Base-by-base conservation (phyloP, 1,140 invertebrate species). In the Lepidurus couesii region DNA sequence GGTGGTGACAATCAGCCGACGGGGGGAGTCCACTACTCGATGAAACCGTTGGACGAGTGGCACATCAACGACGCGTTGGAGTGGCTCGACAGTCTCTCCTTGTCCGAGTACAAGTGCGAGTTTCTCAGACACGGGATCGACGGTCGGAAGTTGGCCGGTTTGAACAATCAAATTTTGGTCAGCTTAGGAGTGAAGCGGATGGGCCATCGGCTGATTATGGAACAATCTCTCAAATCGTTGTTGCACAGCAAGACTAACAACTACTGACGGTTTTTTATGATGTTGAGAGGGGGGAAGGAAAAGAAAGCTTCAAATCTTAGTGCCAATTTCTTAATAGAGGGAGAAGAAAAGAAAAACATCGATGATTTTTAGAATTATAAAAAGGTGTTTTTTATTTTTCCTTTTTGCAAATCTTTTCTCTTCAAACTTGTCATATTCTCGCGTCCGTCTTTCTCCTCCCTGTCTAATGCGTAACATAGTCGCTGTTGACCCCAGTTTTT, bases 181-280 rank as follows among this genome's bases (percentile, higher is more conserved):
- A 85, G 86, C 75, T 82, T 89, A 7, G 88, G 88, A 10, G 86
- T 89, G 16, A 87, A 87, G 74, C 85, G 87, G 79, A 84, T 89
- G 76, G 87, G 87, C 13, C 88, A 89, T 82, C 83, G 88, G 44
- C 84, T 88, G 80, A 87, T 85, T 77, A 89, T 89, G 83, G 87
- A 88, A 81, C 84, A 85, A 80, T 86, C 85, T 9, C 80, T 86
- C 42, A 85, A 85, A 10, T 65, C 73, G 80, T 16, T 65, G 21
- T 65, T 65, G 53, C 34, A 34, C 34, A 65, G 13, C n/a, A 65
- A 65, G 53, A 16, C 53, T 65, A 16, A n/a, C 16, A 65, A 65
- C 53, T 21, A 65, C 53, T 13, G 53, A 65, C 21, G 53, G n/a
- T 65, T 65, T 16, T 21, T 16, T 65, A 21, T 10, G 21, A 65